Evolutionary conservation across 2,113 vertebrate genomes (phyloP), one percentile per base, ranked within the genome.

Genomic region (Arenaria interpres): DNA sequence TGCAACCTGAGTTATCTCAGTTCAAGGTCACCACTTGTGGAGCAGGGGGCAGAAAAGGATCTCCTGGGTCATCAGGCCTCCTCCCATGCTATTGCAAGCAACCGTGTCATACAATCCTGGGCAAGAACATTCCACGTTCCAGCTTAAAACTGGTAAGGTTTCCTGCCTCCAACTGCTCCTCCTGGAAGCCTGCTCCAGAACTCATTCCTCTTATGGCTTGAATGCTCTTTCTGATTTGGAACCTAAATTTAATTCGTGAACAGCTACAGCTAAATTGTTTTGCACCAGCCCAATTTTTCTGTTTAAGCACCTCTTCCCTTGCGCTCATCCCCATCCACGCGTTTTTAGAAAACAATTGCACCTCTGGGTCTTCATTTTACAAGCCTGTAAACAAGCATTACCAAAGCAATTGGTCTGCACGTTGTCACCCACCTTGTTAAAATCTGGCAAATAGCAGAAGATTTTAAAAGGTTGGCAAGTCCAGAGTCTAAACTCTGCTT

Each of bases 81-180:
- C 93, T 73, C 94, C 93, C 89, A 73, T 60, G 53, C 91, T 96
- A 91, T 88, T 95, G 93, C 69, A 91, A 89, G 91, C 91, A 91
- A 82, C 87, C 25, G 27, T 87, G 91, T 89, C 91, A 95, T 59
- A 88, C 71, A 88, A 85, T 59, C 82, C 69, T 66, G 24, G 20
- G 46, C 56, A 73, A 82, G 91, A 91, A 85, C 62, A 53, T 48
- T 76, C 53, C 89, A 76, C 9, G 6, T 88, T 85, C 87, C 93
- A 91, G 66, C 57, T 88, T 57, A 71, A 94, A 94, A 88, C 57
- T n/a, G 53, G 74, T 85, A 75, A 51, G 27, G 45, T 51, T 82
- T 96, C 87, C 85, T 60, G 3, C 45, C 74, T 89, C 74, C 69
- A 57, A 53, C 57, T n/a, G 62, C 53, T 92, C 67, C 72, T 90